phyloP scores from a whole-genome alignment of 2,797 vertebrate species.

The Lepus townsendii region DNA sequence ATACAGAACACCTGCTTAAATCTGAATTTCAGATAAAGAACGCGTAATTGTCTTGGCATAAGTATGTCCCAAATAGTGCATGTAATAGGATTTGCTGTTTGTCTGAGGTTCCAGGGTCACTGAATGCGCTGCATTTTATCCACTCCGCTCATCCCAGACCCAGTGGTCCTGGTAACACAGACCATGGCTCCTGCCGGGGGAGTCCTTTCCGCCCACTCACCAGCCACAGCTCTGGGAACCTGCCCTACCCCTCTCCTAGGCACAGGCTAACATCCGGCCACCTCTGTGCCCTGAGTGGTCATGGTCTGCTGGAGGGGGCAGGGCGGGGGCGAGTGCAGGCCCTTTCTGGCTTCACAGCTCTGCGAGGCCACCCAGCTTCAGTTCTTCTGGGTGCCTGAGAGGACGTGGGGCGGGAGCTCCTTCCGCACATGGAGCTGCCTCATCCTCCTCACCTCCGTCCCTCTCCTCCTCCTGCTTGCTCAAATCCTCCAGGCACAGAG shows the following conservation, averaged over 20 bases:
- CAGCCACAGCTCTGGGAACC: neutral
- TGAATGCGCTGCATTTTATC: neutral
- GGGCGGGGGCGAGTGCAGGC: neutral
- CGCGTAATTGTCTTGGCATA: neutral
- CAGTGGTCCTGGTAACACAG: neutral
- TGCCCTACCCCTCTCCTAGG: neutral
- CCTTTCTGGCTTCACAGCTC: neutral
- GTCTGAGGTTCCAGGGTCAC: slow-evolving; percentile 7
- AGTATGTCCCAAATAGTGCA: neutral
- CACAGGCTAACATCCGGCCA: neutral
- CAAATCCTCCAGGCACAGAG: neutral
- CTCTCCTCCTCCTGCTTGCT: neutral
- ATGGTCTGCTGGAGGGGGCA: neutral
- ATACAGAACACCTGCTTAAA: neutral
- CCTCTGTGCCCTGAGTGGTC: neutral
- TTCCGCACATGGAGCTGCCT: neutral
- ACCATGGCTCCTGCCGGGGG: neutral
- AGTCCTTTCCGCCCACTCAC: neutral
- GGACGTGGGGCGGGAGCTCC: neutral
- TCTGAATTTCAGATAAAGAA: slow-evolving; percentile 42
- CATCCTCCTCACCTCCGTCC: neutral
- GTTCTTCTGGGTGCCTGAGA: neutral
- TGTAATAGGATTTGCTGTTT: slow-evolving; percentile 4
- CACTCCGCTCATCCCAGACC: neutral
- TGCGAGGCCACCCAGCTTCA: neutral